phyloP scores from a whole-genome alignment of 2,113 vertebrate genomes.

The Rhinogobius similis region DNA sequence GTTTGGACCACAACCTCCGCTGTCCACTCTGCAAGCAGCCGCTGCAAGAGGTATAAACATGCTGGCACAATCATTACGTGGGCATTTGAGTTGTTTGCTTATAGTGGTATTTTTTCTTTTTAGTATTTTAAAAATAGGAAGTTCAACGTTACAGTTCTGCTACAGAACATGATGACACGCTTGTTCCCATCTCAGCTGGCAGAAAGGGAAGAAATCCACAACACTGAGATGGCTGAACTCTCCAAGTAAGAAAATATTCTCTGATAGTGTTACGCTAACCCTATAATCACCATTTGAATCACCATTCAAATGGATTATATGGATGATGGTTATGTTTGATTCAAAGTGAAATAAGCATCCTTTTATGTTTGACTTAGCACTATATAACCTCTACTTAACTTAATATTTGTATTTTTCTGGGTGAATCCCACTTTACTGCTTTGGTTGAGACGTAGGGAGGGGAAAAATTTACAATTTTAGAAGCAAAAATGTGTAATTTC shows the following conservation, averaged over 20 bases:
- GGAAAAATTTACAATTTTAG: neutral
- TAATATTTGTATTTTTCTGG: too few relatives aligned
- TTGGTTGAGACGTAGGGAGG: too few relatives aligned
- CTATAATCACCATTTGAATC: too few relatives aligned
- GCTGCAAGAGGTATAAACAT: slow-evolving; percentile 82
- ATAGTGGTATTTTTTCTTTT: slow-evolving; percentile 1
- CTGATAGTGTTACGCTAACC: neutral
- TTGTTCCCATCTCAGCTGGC: slow-evolving; percentile 81
- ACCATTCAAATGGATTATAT: too few relatives aligned
- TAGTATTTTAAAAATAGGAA: slow-evolving; percentile 87
- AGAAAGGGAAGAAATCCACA: slow-evolving; percentile 83
- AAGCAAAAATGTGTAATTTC: neutral
- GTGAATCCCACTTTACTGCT: too few relatives aligned
- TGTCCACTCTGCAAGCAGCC: slow-evolving; percentile 93
- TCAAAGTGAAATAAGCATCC: too few relatives aligned
- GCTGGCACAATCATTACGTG: neutral
- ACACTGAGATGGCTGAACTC: slow-evolving; percentile 85
- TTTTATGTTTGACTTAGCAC: too few relatives aligned
- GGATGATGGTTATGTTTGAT: too few relatives aligned
- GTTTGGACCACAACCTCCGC: slow-evolving; percentile 87
- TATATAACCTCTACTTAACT: too few relatives aligned
- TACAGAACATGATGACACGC: slow-evolving; percentile 81
- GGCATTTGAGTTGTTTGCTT: neutral
- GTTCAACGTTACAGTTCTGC: slow-evolving; percentile 80
- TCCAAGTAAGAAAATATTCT: slow-evolving; percentile 79